These are phyloP conservation scores for Gryllus longicercus DNA, from an alignment of 2,888 invertebrate genomes.

Conservation along the genomic window DNA sequence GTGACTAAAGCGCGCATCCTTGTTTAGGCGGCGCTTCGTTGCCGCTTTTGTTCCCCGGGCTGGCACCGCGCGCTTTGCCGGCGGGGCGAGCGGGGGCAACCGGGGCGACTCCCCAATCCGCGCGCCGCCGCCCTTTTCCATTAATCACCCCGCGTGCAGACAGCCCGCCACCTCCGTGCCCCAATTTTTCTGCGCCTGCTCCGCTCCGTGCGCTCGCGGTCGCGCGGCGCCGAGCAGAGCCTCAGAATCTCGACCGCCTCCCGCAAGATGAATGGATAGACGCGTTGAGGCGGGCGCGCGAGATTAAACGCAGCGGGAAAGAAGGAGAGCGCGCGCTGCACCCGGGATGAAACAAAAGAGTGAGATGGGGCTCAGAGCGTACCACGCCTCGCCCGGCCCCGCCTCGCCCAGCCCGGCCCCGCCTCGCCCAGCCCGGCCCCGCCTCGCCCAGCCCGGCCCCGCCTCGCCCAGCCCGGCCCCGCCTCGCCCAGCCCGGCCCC, in stretches of 20 bases:
- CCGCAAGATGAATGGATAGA: neutral
- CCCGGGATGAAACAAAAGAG: neutral
- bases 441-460: no score
- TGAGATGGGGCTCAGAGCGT: neutral
- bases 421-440: no score
- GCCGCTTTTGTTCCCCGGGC: no score
- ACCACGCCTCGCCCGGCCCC: no score
- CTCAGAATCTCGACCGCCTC: neutral
- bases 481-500: no score
- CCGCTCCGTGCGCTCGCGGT: neutral
- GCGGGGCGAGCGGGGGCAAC: neutral
- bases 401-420: no score
- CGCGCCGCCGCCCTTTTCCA: neutral
- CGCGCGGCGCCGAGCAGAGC: neutral
- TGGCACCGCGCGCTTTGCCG: neutral
- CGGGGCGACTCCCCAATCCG: neutral
- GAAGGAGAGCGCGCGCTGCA: neutral
- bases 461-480: no score
- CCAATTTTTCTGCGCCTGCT: neutral
- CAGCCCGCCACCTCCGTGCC: neutral
- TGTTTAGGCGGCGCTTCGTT: no score
- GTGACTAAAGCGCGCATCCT: no score
- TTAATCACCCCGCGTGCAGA: neutral
- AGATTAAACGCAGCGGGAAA: neutral
- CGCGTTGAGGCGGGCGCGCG: neutral